Conservation (phyloP, 2,797 vertebrate genomes). For the Muraenolepis orangiensis region DNA sequence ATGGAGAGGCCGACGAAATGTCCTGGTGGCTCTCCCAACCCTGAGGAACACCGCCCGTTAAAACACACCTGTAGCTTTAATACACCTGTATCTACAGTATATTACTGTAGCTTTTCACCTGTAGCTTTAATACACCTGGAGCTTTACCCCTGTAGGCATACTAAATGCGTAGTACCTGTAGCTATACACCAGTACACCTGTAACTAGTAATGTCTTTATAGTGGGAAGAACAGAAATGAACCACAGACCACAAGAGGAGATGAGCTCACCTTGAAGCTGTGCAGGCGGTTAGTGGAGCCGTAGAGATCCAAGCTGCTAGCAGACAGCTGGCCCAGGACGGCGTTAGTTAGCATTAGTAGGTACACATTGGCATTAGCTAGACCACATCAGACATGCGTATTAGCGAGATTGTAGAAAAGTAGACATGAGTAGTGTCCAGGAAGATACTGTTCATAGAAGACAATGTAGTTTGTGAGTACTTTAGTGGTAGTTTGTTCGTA, state of each 20-base stretch:
- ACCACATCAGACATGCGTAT: not conserved
- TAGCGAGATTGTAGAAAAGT: not conserved
- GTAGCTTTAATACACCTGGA: not conserved
- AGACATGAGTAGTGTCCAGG: too few relatives aligned
- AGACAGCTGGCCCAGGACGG: slow-evolving; percentile 76
- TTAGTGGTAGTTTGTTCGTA: not conserved
- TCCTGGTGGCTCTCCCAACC: slow-evolving; percentile 94
- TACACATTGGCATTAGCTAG: not conserved
- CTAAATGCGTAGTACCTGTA: too few relatives aligned
- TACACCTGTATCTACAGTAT: not conserved
- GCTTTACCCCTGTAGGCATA: not conserved
- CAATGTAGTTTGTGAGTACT: not conserved
- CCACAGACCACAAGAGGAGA: not conserved
- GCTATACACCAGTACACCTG: not conserved
- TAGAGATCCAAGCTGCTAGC: slow-evolving; percentile 84
- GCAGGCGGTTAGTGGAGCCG: slow-evolving; percentile 70
- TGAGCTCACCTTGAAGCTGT: slow-evolving; percentile 80
- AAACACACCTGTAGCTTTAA: not conserved
- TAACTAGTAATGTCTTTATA: too few relatives aligned
- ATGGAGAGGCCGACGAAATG: slow-evolving; percentile 72
- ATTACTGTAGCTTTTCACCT: not conserved
- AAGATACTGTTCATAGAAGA: too few relatives aligned
- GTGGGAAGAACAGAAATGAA: not conserved
- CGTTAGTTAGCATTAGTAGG: slow-evolving; percentile 1
- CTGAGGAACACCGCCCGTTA: slow-evolving; percentile 53